Conservation (phyloP, 2,113 vertebrate genomes). For the Oxygymnocypris stewartii region DNA sequence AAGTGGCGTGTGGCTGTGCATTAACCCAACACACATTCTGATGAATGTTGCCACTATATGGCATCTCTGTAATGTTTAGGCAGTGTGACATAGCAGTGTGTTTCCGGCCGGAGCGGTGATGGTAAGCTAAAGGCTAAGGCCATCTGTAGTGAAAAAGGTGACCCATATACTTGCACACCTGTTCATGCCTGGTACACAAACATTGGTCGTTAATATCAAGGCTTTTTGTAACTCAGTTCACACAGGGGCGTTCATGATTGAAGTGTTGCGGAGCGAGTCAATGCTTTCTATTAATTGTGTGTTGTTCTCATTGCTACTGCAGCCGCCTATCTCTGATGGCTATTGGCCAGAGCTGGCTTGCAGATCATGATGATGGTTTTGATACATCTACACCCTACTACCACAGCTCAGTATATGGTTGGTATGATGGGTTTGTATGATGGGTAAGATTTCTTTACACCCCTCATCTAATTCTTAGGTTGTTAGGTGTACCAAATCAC, state of each 20-base stretch:
- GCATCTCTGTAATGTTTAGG: slow-evolving; percentile 59
- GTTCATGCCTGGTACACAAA: slow-evolving; percentile 36
- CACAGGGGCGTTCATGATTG: slow-evolving; percentile 60
- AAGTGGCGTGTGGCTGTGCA: slow-evolving; percentile 23
- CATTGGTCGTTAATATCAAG: background rate
- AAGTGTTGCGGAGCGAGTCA: slow-evolving; percentile 67
- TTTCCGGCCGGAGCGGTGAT: slow-evolving; percentile 70
- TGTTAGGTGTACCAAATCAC: slow-evolving; percentile 65
- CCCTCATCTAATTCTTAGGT: slow-evolving; percentile 77
- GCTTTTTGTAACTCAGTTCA: slow-evolving; percentile 34
- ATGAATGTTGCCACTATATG: slow-evolving; percentile 57
- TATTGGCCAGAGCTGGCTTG: slow-evolving; percentile 96
- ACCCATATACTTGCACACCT: slow-evolving; percentile 48
- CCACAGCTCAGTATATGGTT: slow-evolving; percentile 99
- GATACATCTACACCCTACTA: slow-evolving; percentile 95
- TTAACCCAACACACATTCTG: slow-evolving; percentile 54
- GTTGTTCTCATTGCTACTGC: slow-evolving; percentile 99
- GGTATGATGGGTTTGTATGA: slow-evolving; percentile 99
- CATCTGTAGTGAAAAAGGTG: slow-evolving; percentile 51
- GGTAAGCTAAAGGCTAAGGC: slow-evolving; percentile 76
- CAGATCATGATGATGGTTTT: slow-evolving; percentile 98
- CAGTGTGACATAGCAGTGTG: slow-evolving; percentile 63
- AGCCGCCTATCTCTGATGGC: slow-evolving; percentile 98
- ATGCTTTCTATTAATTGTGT: slow-evolving; percentile 93
- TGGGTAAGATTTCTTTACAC: slow-evolving; percentile 94